A percentile compares a stretch with the other conserved stretches of the same genome.
phyloP scores from a whole-genome alignment of 2,888 invertebrate genomes.

The Frankliniella intonsa region DNA sequence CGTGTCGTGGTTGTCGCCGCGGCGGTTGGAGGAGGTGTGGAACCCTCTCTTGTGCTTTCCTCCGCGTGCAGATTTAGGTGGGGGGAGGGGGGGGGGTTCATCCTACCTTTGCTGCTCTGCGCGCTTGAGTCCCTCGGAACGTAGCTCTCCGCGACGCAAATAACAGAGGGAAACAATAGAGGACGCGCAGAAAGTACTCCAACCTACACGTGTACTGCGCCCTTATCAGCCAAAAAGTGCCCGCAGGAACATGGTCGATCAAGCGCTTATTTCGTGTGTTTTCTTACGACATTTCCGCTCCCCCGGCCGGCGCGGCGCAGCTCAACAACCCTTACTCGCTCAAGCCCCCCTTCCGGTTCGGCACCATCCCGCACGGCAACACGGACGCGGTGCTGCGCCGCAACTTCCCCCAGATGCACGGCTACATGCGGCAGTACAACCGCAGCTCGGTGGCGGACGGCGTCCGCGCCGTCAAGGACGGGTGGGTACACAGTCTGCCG shows the following conservation, averaged over 20 bases:
- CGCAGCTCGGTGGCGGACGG: slow-evolving; percentile 79
- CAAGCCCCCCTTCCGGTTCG: slow-evolving; percentile 87
- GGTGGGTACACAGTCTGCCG: slow-evolving; percentile 53
- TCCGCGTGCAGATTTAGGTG: too few species aligned
- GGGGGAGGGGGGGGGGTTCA: not conserved
- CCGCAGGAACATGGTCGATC: not conserved
- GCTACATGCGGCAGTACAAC: slow-evolving; percentile 81
- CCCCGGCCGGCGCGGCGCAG: slow-evolving; percentile 44
- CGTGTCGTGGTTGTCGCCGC: too few species aligned
- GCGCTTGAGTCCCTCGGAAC: not conserved
- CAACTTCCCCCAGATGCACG: slow-evolving; percentile 81
- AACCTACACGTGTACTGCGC: too few species aligned
- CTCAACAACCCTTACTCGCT: slow-evolving; percentile 78
- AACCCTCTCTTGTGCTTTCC: too few species aligned
- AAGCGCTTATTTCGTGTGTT: not conserved
- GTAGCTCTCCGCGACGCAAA: not conserved
- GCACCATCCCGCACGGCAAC: slow-evolving; percentile 92
- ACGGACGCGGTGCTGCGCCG: slow-evolving; percentile 87
- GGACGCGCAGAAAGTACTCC: too few species aligned
- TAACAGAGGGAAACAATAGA: not conserved
- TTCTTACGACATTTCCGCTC: too few species aligned
- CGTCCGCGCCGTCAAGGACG: slow-evolving; percentile 76
- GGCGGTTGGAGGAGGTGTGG: too few species aligned
- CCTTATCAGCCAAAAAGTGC: not conserved
- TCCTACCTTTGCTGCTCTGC: not conserved